phyloP scores from a whole-genome alignment of 2,797 vertebrate species.

The Poecilia velifera region DNA sequence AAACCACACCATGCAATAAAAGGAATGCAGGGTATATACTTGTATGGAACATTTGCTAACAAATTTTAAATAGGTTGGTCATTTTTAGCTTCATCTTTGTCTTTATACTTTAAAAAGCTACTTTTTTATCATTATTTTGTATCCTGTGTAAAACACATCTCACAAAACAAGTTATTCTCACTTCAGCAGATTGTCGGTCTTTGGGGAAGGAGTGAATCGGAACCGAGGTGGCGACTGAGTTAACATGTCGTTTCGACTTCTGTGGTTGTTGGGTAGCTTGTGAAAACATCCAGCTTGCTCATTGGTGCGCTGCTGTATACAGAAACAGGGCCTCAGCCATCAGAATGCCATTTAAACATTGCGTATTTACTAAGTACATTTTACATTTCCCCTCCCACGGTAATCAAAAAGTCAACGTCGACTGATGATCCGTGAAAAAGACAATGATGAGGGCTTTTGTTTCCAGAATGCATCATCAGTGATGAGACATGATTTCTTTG shows the following conservation, averaged over 20 bases:
- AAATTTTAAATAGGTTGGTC: not conserved
- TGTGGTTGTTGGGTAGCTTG: not conserved
- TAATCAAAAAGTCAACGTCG: not conserved
- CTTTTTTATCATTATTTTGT: not conserved
- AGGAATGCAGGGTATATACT: not conserved
- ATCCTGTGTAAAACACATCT: not conserved
- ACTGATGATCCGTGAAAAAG: slow-evolving; percentile 5
- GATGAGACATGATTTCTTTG: slow-evolving; percentile 4
- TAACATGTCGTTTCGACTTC: not conserved
- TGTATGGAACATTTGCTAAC: not conserved
- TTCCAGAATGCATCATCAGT: slow-evolving; percentile 1
- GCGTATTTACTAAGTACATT: not conserved
- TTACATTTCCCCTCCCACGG: not conserved
- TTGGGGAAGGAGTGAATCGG: not conserved
- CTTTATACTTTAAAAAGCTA: not conserved
- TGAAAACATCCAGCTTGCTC: not conserved
- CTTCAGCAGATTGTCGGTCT: not conserved
- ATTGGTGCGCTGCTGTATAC: no score
- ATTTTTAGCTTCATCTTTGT: not conserved
- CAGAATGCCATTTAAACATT: not conserved
- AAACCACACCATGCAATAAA: not conserved
- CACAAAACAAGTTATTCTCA: not conserved
- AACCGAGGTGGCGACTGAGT: not conserved
- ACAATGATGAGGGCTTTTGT: slow-evolving; percentile 3
- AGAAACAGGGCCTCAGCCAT: not conserved